Base-by-base conservation (phyloP, 2,888 invertebrate species). In the Tenthredo amoena region DNA sequence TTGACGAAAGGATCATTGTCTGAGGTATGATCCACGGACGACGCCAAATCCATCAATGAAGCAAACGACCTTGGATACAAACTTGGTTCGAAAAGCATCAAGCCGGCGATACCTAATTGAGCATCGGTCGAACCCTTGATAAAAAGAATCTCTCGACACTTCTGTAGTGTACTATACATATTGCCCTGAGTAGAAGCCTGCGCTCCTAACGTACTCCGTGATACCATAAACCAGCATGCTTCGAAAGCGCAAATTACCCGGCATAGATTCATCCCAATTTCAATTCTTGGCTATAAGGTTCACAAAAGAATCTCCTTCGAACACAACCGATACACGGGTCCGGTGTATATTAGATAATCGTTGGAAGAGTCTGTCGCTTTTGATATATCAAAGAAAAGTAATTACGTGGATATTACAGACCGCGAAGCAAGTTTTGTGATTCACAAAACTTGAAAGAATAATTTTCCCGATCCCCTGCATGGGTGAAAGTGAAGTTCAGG, bases 1-100 rank as follows among this genome's bases (percentile, higher is more conserved):
- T 83, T 83, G 83, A 83, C 83, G 83, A 83, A 81, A 68, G 83
- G 83, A 83, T 83, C 83, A 83, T 83, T 83, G 83, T 83, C 83
- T 71, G 68, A 47, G 83, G 83, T 71, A 83, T 83, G 83, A 83
- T 83, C 83, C 68, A 71, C 47, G 83, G 83, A 83, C 83, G 43
- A 71, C 83, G 83, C 31, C 68, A 65, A 83, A 68, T 47, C 50
- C 83, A 83, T 68, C 83, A 47, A 71, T 47, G 83, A 83, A 83
- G 83, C 83, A 68, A 83, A 68, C 47, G 83, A 68, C 71, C 83
- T 83, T 83, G 83, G 83, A 83, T 68, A 83, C 83, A 68, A 68
- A 71, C 50, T 68, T 83, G 68, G 71, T 83, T 65, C 81, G 26
- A 81, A 81, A 81, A 81, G 81, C 81, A 81, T 81, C 81, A 26